A percentile compares a stretch with the other conserved stretches of the same genome.
phyloP scores from a whole-genome alignment of 1,140 invertebrate genomes.

The Apis dorsata region DNA sequence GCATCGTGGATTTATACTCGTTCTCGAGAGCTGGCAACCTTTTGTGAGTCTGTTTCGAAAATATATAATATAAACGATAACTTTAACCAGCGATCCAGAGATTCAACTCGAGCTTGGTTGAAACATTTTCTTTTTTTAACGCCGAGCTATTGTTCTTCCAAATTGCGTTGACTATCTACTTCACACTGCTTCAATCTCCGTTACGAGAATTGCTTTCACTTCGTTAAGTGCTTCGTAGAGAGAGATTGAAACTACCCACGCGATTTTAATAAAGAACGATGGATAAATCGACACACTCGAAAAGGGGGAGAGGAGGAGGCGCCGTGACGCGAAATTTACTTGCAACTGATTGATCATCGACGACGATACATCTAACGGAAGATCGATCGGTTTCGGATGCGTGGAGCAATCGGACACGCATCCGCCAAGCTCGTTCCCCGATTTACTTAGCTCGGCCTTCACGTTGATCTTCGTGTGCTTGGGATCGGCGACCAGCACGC shows the following conservation, averaged over 20 bases:
- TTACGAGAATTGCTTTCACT: too few relatives aligned
- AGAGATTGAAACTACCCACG: too few relatives aligned
- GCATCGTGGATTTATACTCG: constrained; percentile 57
- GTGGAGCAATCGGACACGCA: constrained; percentile 43
- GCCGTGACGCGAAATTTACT: constrained; percentile 25
- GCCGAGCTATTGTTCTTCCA: too few relatives aligned
- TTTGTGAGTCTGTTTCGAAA: constrained; percentile 54
- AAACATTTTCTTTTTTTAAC: too few relatives aligned
- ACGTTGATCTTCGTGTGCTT: constrained; percentile 83
- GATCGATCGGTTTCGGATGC: constrained; percentile 59
- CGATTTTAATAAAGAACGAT: too few relatives aligned
- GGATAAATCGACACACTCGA: too few relatives aligned
- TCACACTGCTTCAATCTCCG: too few relatives aligned
- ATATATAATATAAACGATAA: background rate
- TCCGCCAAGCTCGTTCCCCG: constrained; percentile 57
- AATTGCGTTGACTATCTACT: too few relatives aligned
- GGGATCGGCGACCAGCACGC: constrained; percentile 84
- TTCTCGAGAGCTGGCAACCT: constrained; percentile 54
- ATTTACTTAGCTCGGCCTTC: constrained; percentile 78
- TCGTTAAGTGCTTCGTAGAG: too few relatives aligned
- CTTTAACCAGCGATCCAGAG: too few relatives aligned
- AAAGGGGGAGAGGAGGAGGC: too few relatives aligned
- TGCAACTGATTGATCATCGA: constrained; percentile 71
- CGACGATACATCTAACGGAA: constrained; percentile 62
- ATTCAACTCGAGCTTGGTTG: too few relatives aligned